Conservation (phyloP, 2,888 invertebrate species). For the Spatulosminthurus flaviceps region DNA sequence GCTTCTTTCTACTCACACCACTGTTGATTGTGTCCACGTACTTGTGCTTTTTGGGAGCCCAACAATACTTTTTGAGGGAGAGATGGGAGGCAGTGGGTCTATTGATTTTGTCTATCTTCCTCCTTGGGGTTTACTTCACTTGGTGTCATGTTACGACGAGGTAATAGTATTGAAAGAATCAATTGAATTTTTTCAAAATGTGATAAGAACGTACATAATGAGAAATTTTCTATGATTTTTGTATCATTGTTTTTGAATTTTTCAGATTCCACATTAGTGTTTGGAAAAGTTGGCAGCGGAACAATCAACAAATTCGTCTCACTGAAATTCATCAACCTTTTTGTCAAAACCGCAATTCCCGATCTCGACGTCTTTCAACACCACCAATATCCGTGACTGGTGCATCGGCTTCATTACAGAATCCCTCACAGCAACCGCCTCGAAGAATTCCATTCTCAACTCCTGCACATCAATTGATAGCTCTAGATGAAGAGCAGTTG, state of each 20-base stretch:
- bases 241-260: not conserved
- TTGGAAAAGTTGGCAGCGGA: constrained; percentile 58
- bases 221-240: too few species aligned
- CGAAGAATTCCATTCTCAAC: not conserved
- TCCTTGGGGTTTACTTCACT: constrained; percentile 61
- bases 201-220: too few species aligned
- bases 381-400: not conserved
- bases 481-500: constrained; percentile 24
- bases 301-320: constrained; percentile 55
- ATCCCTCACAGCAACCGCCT: not conserved
- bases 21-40: constrained; percentile 66
- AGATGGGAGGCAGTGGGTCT: constrained; percentile 64
- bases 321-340: constrained; percentile 24
- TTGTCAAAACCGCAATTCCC: not conserved
- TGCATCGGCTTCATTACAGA: not conserved
- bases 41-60: constrained; percentile 66
- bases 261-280: constrained; percentile 57
- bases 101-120: constrained; percentile 60
- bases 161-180: constrained; percentile 41
- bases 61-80: constrained; percentile 62
- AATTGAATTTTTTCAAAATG: too few species aligned
- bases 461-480: not conserved
- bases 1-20: constrained; percentile 67
- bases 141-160: constrained; percentile 63
- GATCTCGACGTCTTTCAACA: not conserved